phyloP scores from a whole-genome alignment of 2,797 vertebrate species.

The Ceyx erithaca region DNA sequence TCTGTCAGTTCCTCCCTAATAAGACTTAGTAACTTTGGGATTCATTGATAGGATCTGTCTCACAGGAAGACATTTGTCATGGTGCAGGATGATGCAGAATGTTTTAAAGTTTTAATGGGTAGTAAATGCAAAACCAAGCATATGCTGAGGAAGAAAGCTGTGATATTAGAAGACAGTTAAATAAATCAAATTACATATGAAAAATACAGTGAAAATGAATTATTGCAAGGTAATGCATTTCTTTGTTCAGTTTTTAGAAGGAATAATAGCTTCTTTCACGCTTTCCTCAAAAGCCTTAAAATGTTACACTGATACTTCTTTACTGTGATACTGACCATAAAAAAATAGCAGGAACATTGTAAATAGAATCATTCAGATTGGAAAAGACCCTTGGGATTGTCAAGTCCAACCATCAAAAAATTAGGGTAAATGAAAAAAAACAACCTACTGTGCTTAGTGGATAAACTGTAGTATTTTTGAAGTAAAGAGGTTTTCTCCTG shows the following conservation, averaged over 20 bases:
- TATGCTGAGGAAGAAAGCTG: not conserved
- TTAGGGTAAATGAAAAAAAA: not conserved
- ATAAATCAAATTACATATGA: not conserved
- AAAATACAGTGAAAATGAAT: conserved; percentile 35
- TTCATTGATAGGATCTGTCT: conserved; percentile 3
- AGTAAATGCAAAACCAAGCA: conserved; percentile 21
- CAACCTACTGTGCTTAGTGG: not conserved
- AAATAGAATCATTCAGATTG: not conserved
- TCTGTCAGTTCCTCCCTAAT: not conserved
- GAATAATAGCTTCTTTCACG: not conserved
- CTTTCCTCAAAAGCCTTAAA: not conserved
- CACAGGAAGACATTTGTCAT: conserved; percentile 61
- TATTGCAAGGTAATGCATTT: not conserved
- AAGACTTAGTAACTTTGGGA: not conserved
- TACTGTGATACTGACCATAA: not conserved
- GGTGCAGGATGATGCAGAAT: conserved; percentile 11
- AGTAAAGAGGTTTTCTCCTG: not conserved
- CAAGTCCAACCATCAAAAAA: too few species aligned
- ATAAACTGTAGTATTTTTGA: not conserved
- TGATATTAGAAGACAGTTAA: not conserved
- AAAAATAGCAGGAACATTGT: not conserved
- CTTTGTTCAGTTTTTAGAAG: not conserved
- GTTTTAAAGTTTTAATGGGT: conserved; percentile 60
- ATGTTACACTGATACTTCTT: not conserved
- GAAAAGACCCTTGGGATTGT: too few species aligned